Base-by-base conservation (phyloP, 2,797 vertebrate genomes). In the Macropus fuliginosus region DNA sequence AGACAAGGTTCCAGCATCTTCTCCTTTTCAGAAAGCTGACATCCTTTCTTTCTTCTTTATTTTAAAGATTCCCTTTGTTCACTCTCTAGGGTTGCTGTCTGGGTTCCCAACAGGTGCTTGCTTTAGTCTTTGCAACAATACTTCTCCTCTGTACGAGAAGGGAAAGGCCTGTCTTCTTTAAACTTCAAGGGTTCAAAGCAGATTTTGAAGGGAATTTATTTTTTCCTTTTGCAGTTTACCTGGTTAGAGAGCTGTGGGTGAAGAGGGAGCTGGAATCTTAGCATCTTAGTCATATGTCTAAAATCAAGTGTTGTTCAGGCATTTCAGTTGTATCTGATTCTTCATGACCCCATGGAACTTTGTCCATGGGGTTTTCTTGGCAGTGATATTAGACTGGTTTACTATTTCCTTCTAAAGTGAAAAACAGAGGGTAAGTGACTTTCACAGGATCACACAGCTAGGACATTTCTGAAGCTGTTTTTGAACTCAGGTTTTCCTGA, bases 21-120 rank as follows among this genome's bases (percentile, higher is more conserved):
- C 91, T 93, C 91, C 93, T 96, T 59, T 91, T 92, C 87, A 92
- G 29, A 55, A 59, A 74, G 56, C 56, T 40, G 4, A 8, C 92
- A 90, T 92, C 91, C 29, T 96, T 92, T 93, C 56, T 29, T 74
- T 91, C 56, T 95, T 89, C 56, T 94, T 89, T 92, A 29, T 95
- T 94, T 74, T 96, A 92, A 95, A 56, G 92, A 94, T 28, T 56
- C 91, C 93, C 91, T 96, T 95, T 89, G 74, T 95, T 92, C 5
- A 96, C 91, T 94, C 91, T 92, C 27, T 93, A 74, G 94, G 89
- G 81, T 90, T 92, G 97, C 95, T 93, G 95, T 93, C 66, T 96
- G 90, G 91, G 96, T 97, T 97, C 95, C 95, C 81, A 97, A 21
- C 5, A 3, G 92, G 56, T 40, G 91, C 16, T 93, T 97, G 92